Evolutionary conservation across 2,888 invertebrate genomes (phyloP), one percentile per base, ranked within the genome.

Genomic region (Oegoconia quadripuncta): DNA sequence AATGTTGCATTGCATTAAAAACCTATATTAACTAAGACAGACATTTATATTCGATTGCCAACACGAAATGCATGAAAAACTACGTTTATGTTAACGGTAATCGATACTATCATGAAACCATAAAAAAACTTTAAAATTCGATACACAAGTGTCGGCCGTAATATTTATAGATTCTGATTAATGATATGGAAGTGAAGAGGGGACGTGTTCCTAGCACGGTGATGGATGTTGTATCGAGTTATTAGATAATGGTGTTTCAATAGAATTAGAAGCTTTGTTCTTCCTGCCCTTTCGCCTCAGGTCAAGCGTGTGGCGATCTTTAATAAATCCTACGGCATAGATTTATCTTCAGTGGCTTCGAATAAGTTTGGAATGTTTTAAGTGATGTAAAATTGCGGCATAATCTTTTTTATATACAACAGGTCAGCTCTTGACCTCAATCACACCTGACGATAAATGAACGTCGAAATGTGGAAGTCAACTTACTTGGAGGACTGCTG

Each of bases 211-310:
- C 59, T 46, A 45, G 37, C 48, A 54, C 54, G 57, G 64, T 84
- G 87, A 87, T 84, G 70, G 79, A 87, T 86, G 62, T 63, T 59
- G 52, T 61, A 66, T 69, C 67, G 63, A 66, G 74, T 77, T 87
- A 84, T 86, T 81, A 80, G 84, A 82, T 84, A 84, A 87, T 86
- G 72, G 83, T 76, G 74, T 79, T 81, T 78, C 83, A 77, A 84
- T 84, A 79, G 76, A 80, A 86, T 86, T 82, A 80, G 73, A 59
- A 69, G 68, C 75, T 77, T 86, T 86, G 83, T 86, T 82, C 83
- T 76, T 73, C 55, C 56, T 74, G 73, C 68, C 74, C 68, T 66
- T 55, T 54, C 48, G 48, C 50, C 50, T 54, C 49, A 61, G 43
- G 39, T 43, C 37, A 37, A 39, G 25, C 39, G 42, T 23, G 36